phyloP scores from a whole-genome alignment of 2,888 invertebrate species.

The Lordiphosa fenestrarum region DNA sequence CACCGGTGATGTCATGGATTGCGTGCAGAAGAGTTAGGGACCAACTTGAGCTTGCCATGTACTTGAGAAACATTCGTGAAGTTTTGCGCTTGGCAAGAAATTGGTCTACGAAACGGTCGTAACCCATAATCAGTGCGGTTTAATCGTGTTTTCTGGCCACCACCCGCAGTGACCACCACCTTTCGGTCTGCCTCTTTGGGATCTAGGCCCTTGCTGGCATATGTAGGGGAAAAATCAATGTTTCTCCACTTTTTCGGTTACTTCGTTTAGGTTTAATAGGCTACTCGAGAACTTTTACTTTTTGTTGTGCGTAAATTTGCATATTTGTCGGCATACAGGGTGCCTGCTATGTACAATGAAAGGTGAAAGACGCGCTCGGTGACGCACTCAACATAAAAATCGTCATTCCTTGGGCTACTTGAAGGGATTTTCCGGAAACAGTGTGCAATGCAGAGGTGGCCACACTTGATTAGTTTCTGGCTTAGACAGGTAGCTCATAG shows the following conservation, averaged over 20 bases:
- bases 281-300: slow-evolving; percentile 41
- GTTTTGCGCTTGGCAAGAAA: slow-evolving; percentile 33
- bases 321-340: slow-evolving; percentile 42
- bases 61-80: slow-evolving; percentile 28
- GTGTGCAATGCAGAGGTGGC: slow-evolving; percentile 2
- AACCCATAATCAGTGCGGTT: slow-evolving; percentile 59
- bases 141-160: slow-evolving; percentile 46
- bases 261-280: slow-evolving; percentile 35
- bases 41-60: slow-evolving; percentile 12
- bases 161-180: slow-evolving; percentile 17
- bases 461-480: slow-evolving; percentile 2
- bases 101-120: slow-evolving; percentile 47
- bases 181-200: not conserved
- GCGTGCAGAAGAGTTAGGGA: slow-evolving; percentile 64
- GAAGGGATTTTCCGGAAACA: not conserved
- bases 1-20: slow-evolving; percentile 74
- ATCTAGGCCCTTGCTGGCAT: not conserved
- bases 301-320: slow-evolving; percentile 56
- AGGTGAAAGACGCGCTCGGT: slow-evolving; percentile 23
- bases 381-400: slow-evolving; percentile 17
- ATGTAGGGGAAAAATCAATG: slow-evolving; percentile 7
- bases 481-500: not conserved
- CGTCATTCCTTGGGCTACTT: slow-evolving; percentile 13
- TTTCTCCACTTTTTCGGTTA: slow-evolving; percentile 40
- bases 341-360: slow-evolving; percentile 20